These are phyloP conservation scores for Himalopsyche japonica DNA, from an alignment of 2,888 invertebrate species.

Conservation along the genomic window DNA sequence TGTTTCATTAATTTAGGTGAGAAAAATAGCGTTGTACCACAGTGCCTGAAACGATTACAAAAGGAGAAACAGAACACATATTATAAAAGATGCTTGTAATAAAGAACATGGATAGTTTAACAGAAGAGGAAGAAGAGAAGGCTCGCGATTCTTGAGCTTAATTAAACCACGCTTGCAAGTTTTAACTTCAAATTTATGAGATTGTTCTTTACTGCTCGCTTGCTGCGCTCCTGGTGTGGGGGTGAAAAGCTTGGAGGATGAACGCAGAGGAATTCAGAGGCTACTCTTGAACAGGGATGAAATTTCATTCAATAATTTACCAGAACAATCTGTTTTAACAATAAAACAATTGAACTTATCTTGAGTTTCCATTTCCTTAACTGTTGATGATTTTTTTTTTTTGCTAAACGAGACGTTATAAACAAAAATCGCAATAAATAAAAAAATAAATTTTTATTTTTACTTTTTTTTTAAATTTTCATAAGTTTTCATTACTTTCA, in stretches of 20 bases:
- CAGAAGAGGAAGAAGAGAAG: background rate
- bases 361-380: too few relatives aligned
- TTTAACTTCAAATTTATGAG: constrained; percentile 14
- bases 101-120: background rate
- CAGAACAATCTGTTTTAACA: too few relatives aligned
- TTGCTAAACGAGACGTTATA: too few relatives aligned
- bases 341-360: too few relatives aligned
- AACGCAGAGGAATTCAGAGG: background rate
- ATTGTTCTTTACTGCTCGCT: constrained; percentile 1
- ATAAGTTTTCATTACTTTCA: too few relatives aligned
- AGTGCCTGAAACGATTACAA: background rate
- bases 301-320: background rate
- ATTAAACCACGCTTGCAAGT: constrained; percentile 6
- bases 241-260: background rate
- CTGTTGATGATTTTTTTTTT: too few relatives aligned
- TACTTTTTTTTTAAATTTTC: too few relatives aligned
- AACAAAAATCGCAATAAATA: too few relatives aligned
- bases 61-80: background rate
- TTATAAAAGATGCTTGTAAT: background rate
- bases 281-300: background rate
- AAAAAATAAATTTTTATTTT: too few relatives aligned
- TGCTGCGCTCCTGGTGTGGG: background rate
- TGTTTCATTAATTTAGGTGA: too few relatives aligned
- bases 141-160: constrained; percentile 6
- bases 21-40: too few relatives aligned